These are phyloP conservation scores for Palythoa grandis DNA, from an alignment of 92 coral and sea anemone genomes.

Conservation along the genomic window DNA sequence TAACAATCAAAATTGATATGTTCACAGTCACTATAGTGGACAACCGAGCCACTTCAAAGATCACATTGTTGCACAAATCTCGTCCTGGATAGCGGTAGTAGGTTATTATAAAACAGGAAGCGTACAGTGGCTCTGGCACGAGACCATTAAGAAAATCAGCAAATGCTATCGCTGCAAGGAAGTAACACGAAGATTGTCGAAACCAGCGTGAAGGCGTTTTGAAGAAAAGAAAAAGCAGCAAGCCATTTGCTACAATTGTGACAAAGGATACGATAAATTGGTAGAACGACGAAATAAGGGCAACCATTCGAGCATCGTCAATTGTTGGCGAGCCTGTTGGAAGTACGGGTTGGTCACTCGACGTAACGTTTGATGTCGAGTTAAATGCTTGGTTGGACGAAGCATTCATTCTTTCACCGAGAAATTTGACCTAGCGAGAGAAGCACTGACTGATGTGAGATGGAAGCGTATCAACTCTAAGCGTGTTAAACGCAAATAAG, in stretches of 20 bases:
- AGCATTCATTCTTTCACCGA: not conserved
- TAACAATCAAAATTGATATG: constrained; percentile 17
- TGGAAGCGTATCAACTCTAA: not conserved
- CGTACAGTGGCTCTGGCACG: constrained; percentile 28
- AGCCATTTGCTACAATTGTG: constrained; percentile 47
- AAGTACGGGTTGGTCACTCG: not conserved
- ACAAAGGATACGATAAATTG: constrained; percentile 29
- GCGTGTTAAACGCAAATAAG: not conserved
- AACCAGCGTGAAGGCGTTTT: constrained; percentile 38
- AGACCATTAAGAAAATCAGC: constrained; percentile 35
- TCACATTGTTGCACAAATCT: not conserved
- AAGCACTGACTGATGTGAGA: not conserved
- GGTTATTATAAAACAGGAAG: constrained; percentile 15
- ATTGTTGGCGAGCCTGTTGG: constrained; percentile 19
- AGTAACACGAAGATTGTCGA: constrained; percentile 42
- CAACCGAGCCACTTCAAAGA: constrained; percentile 16
- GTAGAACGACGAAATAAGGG: constrained; percentile 44
- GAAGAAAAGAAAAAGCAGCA: constrained; percentile 48
- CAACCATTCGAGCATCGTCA: constrained; percentile 6
- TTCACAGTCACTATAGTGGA: constrained; percentile 5
- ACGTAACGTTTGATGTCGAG: constrained; percentile 12
- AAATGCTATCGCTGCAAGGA: constrained; percentile 35
- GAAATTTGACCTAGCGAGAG: not conserved
- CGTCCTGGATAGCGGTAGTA: constrained; percentile 11
- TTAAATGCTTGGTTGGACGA: constrained; percentile 4